phyloP scores from a whole-genome alignment of 2,113 vertebrate genomes.

The Nothoprocta pentlandii region DNA sequence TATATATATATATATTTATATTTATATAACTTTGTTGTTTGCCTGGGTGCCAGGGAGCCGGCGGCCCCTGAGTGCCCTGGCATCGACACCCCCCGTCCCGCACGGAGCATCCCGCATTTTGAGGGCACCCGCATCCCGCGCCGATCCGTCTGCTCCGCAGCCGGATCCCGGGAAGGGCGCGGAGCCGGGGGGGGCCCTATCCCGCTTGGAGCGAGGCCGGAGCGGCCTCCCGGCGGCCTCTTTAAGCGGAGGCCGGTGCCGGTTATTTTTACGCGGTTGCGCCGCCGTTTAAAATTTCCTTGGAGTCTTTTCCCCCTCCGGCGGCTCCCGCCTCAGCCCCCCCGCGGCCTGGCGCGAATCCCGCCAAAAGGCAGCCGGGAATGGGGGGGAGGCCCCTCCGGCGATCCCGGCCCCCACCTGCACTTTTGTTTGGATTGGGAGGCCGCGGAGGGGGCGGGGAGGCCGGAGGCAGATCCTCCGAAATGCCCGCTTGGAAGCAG shows the following conservation, averaged over 20 bases:
- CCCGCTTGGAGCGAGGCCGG: background rate
- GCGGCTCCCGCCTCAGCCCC: background rate
- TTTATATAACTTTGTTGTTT: too few relatives aligned
- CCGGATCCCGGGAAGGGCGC: too few relatives aligned
- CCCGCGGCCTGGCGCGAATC: background rate
- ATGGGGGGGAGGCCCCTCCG: background rate
- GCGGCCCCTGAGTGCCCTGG: too few relatives aligned
- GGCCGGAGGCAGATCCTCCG: background rate
- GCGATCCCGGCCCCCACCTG: background rate
- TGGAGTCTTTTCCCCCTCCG: background rate
- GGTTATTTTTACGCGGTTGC: slow-evolving; percentile 39
- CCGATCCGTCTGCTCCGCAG: too few relatives aligned
- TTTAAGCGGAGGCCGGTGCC: background rate
- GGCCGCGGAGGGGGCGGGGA: slow-evolving; percentile 57
- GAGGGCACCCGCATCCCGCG: too few relatives aligned
- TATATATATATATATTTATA: too few relatives aligned
- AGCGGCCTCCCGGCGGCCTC: too few relatives aligned
- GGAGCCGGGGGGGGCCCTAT: background rate
- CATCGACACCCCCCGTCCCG: too few relatives aligned
- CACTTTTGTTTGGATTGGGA: slow-evolving; percentile 56
- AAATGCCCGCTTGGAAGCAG: background rate
- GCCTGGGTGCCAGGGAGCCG: too few relatives aligned
- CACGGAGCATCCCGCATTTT: too few relatives aligned
- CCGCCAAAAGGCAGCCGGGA: background rate
- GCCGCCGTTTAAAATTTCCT: slow-evolving; percentile 48